Evolutionary conservation across 2,113 vertebrate species (phyloP), one percentile per base, ranked within the genome.

Genomic region (Arenaria interpres): DNA sequence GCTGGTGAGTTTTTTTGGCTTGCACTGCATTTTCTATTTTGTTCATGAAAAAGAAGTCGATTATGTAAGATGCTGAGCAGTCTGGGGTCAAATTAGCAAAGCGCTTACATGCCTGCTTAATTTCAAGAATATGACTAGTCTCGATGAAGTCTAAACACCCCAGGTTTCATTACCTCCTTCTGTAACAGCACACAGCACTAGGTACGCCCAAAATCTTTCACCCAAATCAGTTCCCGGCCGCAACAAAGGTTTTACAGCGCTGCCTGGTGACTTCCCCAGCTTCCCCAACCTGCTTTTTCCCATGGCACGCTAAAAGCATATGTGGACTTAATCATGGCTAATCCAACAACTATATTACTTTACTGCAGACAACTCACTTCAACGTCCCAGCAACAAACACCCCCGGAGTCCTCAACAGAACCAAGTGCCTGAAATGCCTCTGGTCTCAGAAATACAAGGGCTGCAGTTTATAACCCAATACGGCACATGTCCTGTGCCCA

Each of bases 141-240:
- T 32, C 9, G 28, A 66, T 56, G 62, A 18, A 87, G 35, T 23
- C 20, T 12, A 4, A 83, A 33, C 45, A 21, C n/a, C 8, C 4
- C 6, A 33, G 63, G 64, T 71, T 84, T 86, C 90, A 93, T 90
- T 73, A 48, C 71, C 90, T 66, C 94, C 91, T 89, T 68, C 94
- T 91, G 81, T 45, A 79, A 18, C 50, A 88, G 85, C 92, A 57
- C 60, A 37, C 66, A 48, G 71, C 3, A 67, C 67, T 15, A 72
- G 71, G 66, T 68, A 60, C 0, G 0, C 74, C 57, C 75, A 39
- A 30, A 73, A 17, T 13, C 63, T 37, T 77, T 79, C 82, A 83
- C 67, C 78, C 43, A 1, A 4, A 56, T 48, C 48, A 22, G 22
- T 27, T 91, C 67, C 88, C 80, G 90, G 77, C 82, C 50, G 10